A percentile compares a stretch with the other conserved stretches of the same genome.
Conservation (phyloP, 2,113 vertebrate species). For the Dicentrarchus labrax region DNA sequence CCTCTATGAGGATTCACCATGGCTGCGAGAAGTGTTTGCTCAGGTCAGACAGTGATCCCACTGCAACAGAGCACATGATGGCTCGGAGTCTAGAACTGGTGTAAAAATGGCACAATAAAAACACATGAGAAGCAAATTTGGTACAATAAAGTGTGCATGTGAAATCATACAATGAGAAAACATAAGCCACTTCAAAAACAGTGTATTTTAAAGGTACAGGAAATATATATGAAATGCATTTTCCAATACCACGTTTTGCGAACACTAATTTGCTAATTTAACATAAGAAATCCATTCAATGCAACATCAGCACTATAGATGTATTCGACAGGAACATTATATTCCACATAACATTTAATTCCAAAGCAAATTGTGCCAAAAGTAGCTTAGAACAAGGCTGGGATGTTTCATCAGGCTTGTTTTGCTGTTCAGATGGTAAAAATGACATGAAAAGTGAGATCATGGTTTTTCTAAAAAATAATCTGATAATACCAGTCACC, state of each 20-base stretch:
- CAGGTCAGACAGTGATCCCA: slow-evolving; percentile 80
- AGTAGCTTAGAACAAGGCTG: slow-evolving; percentile 1
- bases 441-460: background rate
- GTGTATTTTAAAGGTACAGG: background rate
- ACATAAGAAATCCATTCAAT: background rate
- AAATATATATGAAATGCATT: background rate
- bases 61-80: background rate
- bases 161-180: background rate
- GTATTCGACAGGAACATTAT: background rate
- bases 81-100: background rate
- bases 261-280: background rate
- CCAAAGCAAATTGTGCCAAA: slow-evolving; percentile 66
- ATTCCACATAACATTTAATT: slow-evolving; percentile 13
- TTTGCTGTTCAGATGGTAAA: slow-evolving; percentile 3
- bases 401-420: slow-evolving; percentile 6
- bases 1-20: slow-evolving; percentile 92
- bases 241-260: background rate
- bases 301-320: background rate
- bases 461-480: background rate
- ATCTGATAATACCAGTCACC: slow-evolving; percentile 25
- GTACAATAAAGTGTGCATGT: background rate
- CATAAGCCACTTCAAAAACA: background rate
- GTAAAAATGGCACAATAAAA: background rate
- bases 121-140: background rate
- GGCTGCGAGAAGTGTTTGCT: slow-evolving; percentile 91